phyloP scores from a whole-genome alignment of 2,113 vertebrate genomes.

The Scytalopus superciliaris region DNA sequence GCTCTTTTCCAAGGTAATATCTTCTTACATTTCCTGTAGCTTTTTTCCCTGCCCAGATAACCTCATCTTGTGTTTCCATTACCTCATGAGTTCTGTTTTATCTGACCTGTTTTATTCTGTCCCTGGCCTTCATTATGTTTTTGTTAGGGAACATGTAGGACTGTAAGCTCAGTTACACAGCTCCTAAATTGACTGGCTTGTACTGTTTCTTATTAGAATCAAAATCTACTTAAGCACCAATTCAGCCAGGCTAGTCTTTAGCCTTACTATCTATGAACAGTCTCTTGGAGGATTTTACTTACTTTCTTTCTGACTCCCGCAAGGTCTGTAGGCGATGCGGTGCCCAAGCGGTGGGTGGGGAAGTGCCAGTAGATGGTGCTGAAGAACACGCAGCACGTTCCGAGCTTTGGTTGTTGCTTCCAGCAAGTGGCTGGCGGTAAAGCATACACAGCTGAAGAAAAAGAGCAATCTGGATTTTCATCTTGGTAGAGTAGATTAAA shows the following conservation, averaged over 20 bases:
- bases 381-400: not conserved
- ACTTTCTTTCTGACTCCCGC: not conserved
- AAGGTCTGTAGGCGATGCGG: not conserved
- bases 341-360: not conserved
- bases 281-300: not conserved
- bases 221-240: not conserved
- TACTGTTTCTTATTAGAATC: not conserved
- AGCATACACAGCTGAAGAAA: not conserved
- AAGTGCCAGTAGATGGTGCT: constrained; percentile 45
- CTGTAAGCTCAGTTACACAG: not conserved
- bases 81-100: not conserved
- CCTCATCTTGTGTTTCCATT: not conserved
- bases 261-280: not conserved
- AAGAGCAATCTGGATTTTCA: not conserved
- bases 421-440: not conserved
- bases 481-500: not conserved
- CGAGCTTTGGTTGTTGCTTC: not conserved
- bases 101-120: not conserved
- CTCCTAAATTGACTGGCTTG: not conserved
- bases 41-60: not conserved
- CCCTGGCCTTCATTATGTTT: not conserved
- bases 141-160: not conserved
- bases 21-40: constrained; percentile 6
- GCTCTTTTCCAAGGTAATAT: not conserved
- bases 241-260: not conserved